Conservation (phyloP, 2,113 vertebrate species). For the Entelurus aequoreus region DNA sequence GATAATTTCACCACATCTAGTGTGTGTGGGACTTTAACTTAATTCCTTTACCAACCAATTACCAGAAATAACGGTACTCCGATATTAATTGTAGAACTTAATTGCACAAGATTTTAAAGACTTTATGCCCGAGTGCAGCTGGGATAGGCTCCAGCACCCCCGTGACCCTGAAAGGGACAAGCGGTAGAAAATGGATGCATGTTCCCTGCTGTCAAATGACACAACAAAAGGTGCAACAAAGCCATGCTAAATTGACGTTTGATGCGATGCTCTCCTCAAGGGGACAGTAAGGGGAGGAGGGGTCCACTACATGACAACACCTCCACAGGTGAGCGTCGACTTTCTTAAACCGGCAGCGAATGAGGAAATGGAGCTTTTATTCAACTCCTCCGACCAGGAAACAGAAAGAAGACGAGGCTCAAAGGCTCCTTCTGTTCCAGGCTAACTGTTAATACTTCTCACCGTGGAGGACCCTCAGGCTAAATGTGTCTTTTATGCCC, state of each 20-base stretch:
- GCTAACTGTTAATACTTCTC: constrained; percentile 3
- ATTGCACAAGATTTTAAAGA: too few relatives aligned
- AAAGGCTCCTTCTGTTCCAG: background rate
- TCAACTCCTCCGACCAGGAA: constrained; percentile 23
- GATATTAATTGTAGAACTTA: too few relatives aligned
- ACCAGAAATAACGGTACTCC: too few relatives aligned
- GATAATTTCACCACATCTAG: too few relatives aligned
- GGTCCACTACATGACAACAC: constrained; percentile 27
- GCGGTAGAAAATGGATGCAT: background rate
- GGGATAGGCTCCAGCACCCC: too few relatives aligned
- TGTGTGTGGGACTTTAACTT: too few relatives aligned
- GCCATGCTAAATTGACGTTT: background rate
- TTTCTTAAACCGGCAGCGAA: constrained; percentile 28
- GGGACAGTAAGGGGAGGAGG: background rate
- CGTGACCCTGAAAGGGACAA: too few relatives aligned
- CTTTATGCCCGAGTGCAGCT: too few relatives aligned
- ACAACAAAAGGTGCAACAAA: background rate
- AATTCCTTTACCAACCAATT: too few relatives aligned
- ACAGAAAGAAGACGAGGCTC: background rate
- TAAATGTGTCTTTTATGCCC: constrained; percentile 11
- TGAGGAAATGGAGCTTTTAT: constrained; percentile 53
- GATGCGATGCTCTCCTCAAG: background rate
- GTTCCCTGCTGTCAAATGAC: background rate
- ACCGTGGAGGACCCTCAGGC: constrained; percentile 29
- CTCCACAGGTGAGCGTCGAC: constrained; percentile 39